Conservation (phyloP, 2,888 invertebrate genomes). For the Eupeodes luniger region DNA sequence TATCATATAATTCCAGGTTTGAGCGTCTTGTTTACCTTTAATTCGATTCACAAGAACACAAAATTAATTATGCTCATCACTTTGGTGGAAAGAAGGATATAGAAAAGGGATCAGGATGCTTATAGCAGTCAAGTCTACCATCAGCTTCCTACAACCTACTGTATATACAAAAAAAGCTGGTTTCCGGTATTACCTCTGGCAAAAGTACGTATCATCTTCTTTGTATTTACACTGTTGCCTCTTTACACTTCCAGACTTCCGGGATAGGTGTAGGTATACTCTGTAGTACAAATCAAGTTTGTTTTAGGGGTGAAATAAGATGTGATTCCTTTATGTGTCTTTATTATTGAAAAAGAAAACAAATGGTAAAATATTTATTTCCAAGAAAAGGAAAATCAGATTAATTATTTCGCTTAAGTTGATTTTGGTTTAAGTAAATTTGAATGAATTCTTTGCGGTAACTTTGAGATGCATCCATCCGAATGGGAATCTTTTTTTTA, state of each 20-base stretch:
- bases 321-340: not conserved
- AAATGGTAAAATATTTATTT: not conserved
- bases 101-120: not conserved
- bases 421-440: conserved; percentile 1
- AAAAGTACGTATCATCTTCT: not conserved
- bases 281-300: too few species aligned
- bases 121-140: conserved; percentile 3
- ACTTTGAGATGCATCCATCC: not conserved
- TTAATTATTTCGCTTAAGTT: not conserved
- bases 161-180: conserved; percentile 42
- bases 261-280: too few species aligned
- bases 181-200: conserved; percentile 20
- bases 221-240: conserved; percentile 27
- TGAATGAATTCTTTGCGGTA: not conserved
- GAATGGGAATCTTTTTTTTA: not conserved
- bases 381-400: not conserved
- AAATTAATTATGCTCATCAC: conserved; percentile 67
- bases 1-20: conserved; percentile 39
- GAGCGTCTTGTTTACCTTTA: conserved; percentile 55
- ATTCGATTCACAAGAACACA: conserved; percentile 57
- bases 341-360: not conserved
- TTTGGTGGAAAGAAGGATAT: conserved; percentile 32
- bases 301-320: not conserved
- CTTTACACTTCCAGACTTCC: conserved; percentile 48
- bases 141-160: too few species aligned